phyloP scores from a whole-genome alignment of 2,888 invertebrate genomes.

The Imbricaverruca yamaguchii region DNA sequence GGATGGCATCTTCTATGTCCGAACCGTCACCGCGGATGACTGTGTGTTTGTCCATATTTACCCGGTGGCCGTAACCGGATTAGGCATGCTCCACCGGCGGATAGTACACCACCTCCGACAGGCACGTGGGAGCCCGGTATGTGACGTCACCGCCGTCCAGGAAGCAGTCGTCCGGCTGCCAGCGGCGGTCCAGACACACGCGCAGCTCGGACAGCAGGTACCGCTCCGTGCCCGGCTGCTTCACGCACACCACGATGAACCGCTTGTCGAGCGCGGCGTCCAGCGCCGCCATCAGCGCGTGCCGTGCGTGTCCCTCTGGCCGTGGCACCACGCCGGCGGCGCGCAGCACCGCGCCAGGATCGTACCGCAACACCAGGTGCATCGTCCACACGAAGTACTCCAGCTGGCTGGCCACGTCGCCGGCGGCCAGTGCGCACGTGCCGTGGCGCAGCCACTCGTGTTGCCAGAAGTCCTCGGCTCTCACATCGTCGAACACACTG shows the following conservation, averaged over 20 bases:
- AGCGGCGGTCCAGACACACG: neutral
- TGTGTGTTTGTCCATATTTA: no score
- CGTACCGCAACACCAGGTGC: neutral
- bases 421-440: slow-evolving; percentile 12
- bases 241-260: neutral
- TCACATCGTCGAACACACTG: neutral
- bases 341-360: neutral
- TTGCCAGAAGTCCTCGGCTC: neutral
- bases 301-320: neutral
- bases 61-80: no score
- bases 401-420: neutral
- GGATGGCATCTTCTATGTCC: no score
- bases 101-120: no score
- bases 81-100: no score
- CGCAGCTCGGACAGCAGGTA: neutral
- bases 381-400: neutral
- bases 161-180: neutral
- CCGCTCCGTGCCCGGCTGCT: neutral
- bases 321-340: neutral
- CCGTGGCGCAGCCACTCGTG: slow-evolving; percentile 6
- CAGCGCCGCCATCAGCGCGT: neutral
- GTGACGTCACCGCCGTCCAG: neutral
- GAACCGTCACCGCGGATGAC: no score
- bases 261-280: neutral
- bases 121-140: no score